phyloP scores from a whole-genome alignment of 2,113 vertebrate genomes.

The Scolopax mira region DNA sequence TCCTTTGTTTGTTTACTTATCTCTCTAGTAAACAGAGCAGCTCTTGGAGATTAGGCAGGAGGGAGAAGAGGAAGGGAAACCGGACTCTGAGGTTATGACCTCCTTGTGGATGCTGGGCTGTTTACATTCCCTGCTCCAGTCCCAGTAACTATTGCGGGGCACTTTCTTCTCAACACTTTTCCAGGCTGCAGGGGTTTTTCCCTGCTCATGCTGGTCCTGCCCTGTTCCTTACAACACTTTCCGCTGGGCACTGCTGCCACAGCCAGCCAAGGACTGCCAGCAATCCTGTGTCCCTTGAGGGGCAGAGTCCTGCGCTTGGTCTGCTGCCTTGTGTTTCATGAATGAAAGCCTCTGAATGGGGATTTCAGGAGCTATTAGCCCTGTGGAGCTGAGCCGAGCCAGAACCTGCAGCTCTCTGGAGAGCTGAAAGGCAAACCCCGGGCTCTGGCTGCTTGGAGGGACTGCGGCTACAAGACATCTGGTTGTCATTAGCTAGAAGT shows the following conservation, averaged over 20 bases:
- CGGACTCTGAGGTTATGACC: slow-evolving; percentile 31
- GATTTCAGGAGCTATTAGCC: not conserved
- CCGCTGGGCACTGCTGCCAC: not conserved
- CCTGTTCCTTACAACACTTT: not conserved
- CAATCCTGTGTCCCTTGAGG: not conserved
- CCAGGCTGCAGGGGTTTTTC: not conserved
- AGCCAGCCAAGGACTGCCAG: not conserved
- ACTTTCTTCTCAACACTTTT: not conserved
- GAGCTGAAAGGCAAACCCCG: not conserved
- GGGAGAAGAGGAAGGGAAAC: slow-evolving; percentile 27
- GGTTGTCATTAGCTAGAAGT: not conserved
- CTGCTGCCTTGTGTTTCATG: slow-evolving; percentile 17
- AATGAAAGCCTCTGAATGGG: slow-evolving; percentile 52
- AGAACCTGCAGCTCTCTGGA: not conserved
- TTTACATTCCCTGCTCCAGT: slow-evolving; percentile 56
- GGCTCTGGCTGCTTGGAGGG: not conserved
- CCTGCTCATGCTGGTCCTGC: not conserved
- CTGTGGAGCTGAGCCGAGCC: not conserved
- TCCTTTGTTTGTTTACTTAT: slow-evolving; percentile 53
- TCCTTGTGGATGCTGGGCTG: slow-evolving; percentile 18
- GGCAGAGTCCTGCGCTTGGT: not conserved
- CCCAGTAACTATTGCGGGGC: not conserved
- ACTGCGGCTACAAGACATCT: accelerated
- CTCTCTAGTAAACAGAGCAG: slow-evolving; percentile 24
- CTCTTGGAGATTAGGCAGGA: slow-evolving; percentile 30